Percentiles rank a stretch among this genome's conserved stretches.
Conservation (phyloP, 2,797 vertebrate species). For the Microctenopoma stevenorrisi region DNA sequence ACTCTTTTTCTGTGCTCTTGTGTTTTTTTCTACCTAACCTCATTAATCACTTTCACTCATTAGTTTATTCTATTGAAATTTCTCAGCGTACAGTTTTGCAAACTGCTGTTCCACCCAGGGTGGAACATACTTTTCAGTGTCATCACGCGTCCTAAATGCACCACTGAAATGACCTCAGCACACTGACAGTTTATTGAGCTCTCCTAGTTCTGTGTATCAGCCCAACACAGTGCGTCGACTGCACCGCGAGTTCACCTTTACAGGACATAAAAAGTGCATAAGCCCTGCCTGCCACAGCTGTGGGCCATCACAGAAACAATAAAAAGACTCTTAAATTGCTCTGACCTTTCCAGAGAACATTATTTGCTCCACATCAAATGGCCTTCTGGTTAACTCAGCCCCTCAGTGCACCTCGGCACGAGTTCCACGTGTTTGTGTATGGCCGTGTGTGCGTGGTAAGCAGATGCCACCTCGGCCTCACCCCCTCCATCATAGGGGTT, state of each 20-base stretch:
- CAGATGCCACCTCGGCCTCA: conserved; percentile 76
- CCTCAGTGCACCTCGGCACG: conserved; percentile 63
- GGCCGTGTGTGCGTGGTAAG: conserved; percentile 37
- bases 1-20: too few relatives aligned
- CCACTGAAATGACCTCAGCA: conserved; percentile 4
- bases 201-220: conserved; percentile 3
- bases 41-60: too few relatives aligned
- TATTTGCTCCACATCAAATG: conserved; percentile 70
- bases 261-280: conserved; percentile 48
- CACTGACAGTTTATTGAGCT: background rate
- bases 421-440: conserved; percentile 7
- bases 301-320: conserved; percentile 71
- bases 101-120: too few relatives aligned
- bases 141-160: background rate
- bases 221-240: background rate
- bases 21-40: too few relatives aligned
- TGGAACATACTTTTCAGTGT: too few relatives aligned
- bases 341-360: conserved; percentile 78
- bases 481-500: conserved; percentile 71
- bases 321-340: conserved; percentile 78
- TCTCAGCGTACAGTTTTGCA: too few relatives aligned
- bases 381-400: conserved; percentile 67
- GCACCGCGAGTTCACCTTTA: conserved; percentile 19
- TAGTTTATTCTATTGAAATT: too few relatives aligned
- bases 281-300: conserved; percentile 53